Conservation (phyloP, 2,888 invertebrate genomes). For the Caenorhabditis becei region DNA sequence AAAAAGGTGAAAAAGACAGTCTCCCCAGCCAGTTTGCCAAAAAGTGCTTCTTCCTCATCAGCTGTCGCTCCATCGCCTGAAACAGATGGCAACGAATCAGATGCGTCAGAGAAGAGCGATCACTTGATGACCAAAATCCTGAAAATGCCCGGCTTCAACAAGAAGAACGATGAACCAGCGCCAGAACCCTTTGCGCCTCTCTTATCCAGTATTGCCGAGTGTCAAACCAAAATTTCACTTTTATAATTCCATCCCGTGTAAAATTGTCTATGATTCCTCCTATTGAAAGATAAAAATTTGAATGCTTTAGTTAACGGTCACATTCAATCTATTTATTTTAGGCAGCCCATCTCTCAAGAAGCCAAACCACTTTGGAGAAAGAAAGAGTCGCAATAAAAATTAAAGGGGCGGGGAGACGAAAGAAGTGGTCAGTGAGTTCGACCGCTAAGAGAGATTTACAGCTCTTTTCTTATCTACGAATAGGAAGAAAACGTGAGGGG, state of each 20-base stretch:
- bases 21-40: constrained; percentile 17
- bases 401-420: constrained; percentile 47
- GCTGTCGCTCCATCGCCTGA: constrained; percentile 10
- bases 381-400: constrained; percentile 20
- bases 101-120: constrained; percentile 34
- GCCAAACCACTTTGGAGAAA: constrained; percentile 57
- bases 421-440: constrained; percentile 61
- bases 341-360: constrained; percentile 65
- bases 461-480: constrained; percentile 49
- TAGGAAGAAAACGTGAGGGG: constrained; percentile 34
- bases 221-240: constrained; percentile 62
- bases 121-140: constrained; percentile 53
- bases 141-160: constrained; percentile 51
- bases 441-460: constrained; percentile 63
- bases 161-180: constrained; percentile 18
- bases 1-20: constrained; percentile 43
- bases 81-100: constrained; percentile 46
- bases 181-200: constrained; percentile 48
- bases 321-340: constrained; percentile 66
- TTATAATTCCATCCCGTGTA: constrained; percentile 28
- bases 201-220: constrained; percentile 35
- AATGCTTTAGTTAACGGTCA: constrained; percentile 40
- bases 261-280: background rate
- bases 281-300: too few relatives aligned
- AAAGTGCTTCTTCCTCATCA: constrained; percentile 27